Base-by-base conservation (phyloP, 1,140 invertebrate genomes). In the Argopecten irradians region DNA sequence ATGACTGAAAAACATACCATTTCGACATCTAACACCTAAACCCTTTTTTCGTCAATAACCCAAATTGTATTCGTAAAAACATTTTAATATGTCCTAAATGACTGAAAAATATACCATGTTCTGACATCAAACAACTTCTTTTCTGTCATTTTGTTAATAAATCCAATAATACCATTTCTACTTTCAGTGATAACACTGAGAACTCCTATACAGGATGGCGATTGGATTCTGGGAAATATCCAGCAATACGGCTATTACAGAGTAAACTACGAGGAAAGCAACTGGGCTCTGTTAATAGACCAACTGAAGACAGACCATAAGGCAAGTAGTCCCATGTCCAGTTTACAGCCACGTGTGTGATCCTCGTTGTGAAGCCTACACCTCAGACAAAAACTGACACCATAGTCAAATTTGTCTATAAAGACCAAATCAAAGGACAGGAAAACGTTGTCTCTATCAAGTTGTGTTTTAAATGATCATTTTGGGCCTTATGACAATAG, bases 221-320 rank as follows among this genome's bases (percentile, higher is more conserved):
- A 46, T 16, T 88, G 98, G 97, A 97, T 98, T 43, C 98, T 98
- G 94, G 97, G 97, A 34, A 98, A 98, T 95, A 96, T 97, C 14
- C 97, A 98, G 93, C 97, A 98, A 94, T 97, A 97, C 34, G 98
- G 98, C 1, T 98, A 98, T 92, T 98, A 98, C 95, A 96, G 98
- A 32, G 98, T 98, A 0, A 97, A 97, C 86, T 98, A 98, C 94
- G 97, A 98, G 34, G 96, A 97, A 2, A 96, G 96, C 0, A 97
- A 97, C 95, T 98, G 98, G 98, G 94, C 96, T 0, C 96, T 96
- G 11, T 95, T 98, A 19, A 97, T 98, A 39, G 94, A 96, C 3
- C 96, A 97, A 28, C 95, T 98, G 2, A 95, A 96, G 36, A 96
- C 95, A 0, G 97, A 98, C 94, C 97, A 97, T 87, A 96, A 95